Percentiles rank a stretch among this genome's conserved stretches.
These are phyloP conservation scores for Dexiosoma caninum DNA, from an alignment of 2,888 invertebrate species.

Conservation along the genomic window DNA sequence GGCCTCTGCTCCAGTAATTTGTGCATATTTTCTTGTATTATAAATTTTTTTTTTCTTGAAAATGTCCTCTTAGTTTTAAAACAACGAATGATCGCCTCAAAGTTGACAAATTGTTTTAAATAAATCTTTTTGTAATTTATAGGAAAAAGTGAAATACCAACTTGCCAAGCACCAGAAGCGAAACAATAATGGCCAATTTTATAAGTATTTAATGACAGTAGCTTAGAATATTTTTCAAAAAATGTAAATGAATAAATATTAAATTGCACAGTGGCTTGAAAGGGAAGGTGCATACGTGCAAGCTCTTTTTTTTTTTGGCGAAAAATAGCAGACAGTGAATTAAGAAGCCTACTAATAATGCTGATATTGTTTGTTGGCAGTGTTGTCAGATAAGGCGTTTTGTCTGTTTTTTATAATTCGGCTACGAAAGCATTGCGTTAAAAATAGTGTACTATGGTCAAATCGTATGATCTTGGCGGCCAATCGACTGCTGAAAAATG, in stretches of 20 bases:
- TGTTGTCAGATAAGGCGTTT: too few relatives aligned
- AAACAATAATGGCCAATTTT: conserved; percentile 30
- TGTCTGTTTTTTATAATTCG: too few relatives aligned
- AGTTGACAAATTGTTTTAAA: conserved; percentile 53
- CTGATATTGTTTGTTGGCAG: too few relatives aligned
- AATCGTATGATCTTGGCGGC: too few relatives aligned
- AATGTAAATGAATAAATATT: not conserved
- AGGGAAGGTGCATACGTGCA: too few relatives aligned
- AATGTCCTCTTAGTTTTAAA: conserved; percentile 42
- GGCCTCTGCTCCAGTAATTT: conserved; percentile 39
- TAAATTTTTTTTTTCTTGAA: conserved; percentile 2
- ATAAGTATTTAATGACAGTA: conserved; percentile 18
- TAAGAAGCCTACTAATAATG: too few relatives aligned
- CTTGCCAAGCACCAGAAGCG: conserved; percentile 32
- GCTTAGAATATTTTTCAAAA: not conserved
- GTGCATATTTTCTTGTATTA: not conserved
- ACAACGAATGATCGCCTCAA: conserved; percentile 19
- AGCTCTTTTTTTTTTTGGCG: too few relatives aligned
- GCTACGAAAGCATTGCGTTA: too few relatives aligned
- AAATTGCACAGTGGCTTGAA: conserved; percentile 5
- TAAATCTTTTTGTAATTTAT: conserved; percentile 61
- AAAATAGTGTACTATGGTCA: too few relatives aligned
- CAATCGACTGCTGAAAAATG: too few relatives aligned
- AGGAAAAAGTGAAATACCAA: conserved; percentile 22
- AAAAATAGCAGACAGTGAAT: too few relatives aligned